A percentile compares a stretch with the other conserved stretches of the same genome.
Conservation (phyloP, 2,888 invertebrate genomes). For the Metacarcinus magister region DNA sequence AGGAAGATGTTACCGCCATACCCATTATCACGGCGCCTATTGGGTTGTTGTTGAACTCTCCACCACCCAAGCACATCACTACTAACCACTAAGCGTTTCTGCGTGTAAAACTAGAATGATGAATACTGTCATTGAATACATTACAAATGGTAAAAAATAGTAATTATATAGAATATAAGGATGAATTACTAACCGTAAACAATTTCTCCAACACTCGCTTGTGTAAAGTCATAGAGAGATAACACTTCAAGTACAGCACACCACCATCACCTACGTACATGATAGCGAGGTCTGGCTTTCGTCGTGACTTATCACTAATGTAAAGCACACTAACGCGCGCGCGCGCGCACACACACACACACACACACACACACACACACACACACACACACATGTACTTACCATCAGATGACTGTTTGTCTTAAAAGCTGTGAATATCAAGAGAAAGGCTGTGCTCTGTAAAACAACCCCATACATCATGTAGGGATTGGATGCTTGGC, state of each 20-base stretch:
- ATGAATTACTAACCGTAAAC: no score
- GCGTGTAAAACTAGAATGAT: no score
- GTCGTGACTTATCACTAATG: neutral
- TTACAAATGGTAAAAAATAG: no score
- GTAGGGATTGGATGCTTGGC: neutral
- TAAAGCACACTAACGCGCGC: neutral
- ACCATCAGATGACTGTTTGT: neutral
- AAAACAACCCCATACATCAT: neutral
- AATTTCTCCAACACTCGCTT: no score
- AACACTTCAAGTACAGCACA: neutral
- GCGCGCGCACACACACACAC: slow-evolving; percentile 9
- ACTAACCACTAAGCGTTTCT: no score
- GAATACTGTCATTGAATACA: no score
- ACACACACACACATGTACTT: slow-evolving; percentile 55
- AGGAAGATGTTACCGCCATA: no score
- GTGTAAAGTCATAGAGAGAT: neutral
- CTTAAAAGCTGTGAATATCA: slow-evolving; percentile 55
- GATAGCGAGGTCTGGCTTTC: neutral
- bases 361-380: slow-evolving; percentile 28
- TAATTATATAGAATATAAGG: no score
- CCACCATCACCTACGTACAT: neutral
- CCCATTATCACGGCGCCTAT: no score
- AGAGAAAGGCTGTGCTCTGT: slow-evolving; percentile 40
- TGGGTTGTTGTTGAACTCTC: no score
- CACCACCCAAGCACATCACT: no score